Conservation (phyloP, 2,888 invertebrate species). For the Clivina fossor region DNA sequence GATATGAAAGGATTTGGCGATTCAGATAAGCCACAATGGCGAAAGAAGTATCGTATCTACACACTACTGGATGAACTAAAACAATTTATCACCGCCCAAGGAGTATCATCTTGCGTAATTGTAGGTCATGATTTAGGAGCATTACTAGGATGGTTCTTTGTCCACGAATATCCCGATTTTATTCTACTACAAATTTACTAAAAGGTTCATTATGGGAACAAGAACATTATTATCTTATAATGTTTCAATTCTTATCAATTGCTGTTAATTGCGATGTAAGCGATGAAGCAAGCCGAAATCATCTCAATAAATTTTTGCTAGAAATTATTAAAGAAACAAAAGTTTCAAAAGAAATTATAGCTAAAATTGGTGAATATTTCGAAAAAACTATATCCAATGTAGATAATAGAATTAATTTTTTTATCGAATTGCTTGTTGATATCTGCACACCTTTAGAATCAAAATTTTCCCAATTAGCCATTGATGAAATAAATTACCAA, state of each 20-base stretch:
- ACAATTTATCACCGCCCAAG: slow-evolving; percentile 63
- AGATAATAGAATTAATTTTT: slow-evolving; percentile 13
- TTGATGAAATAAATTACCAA: too few relatives aligned
- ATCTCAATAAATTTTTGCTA: slow-evolving; percentile 4
- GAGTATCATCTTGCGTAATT: slow-evolving; percentile 49
- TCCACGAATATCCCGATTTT: slow-evolving; percentile 59
- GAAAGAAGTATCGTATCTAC: slow-evolving; percentile 62
- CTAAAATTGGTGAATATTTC: slow-evolving; percentile 14
- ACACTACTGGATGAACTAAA: slow-evolving; percentile 65
- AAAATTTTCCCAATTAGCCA: slow-evolving; percentile 1
- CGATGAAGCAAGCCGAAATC: slow-evolving; percentile 18
- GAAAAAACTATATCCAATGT: slow-evolving; percentile 15
- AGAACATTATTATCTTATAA: slow-evolving; percentile 5
- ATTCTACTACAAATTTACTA: slow-evolving; percentile 6
- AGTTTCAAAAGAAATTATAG: slow-evolving; percentile 15
- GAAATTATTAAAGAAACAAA: slow-evolving; percentile 17
- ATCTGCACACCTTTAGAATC: slow-evolving; percentile 14
- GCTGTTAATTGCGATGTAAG: slow-evolving; percentile 14
- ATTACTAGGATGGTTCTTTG: slow-evolving; percentile 68
- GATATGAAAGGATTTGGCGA: slow-evolving; percentile 80
- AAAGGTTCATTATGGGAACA: slow-evolving; percentile 14
- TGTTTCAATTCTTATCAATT: slow-evolving; percentile 8
- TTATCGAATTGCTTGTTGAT: slow-evolving; percentile 20
- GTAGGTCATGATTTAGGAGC: slow-evolving; percentile 74
- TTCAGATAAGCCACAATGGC: slow-evolving; percentile 69